Conservation (phyloP, 92 coral and sea anemone genomes). For the Phymanthus crucifer region DNA sequence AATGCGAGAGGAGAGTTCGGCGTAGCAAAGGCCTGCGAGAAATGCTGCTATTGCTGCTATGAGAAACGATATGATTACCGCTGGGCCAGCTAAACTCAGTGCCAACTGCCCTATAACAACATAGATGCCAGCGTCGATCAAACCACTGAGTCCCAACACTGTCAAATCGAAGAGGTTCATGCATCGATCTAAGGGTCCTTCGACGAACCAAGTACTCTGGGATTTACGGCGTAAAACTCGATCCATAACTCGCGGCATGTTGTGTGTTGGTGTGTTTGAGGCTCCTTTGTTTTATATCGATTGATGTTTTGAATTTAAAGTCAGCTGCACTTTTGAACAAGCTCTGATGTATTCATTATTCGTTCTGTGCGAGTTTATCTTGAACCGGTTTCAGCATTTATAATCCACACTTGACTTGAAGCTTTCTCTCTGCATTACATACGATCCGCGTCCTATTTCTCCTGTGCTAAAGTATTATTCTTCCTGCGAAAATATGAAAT, state of each 20-base stretch:
- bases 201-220: slow-evolving; percentile 44
- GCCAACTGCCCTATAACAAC: slow-evolving; percentile 80
- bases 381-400: not conserved
- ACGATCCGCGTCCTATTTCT: not conserved
- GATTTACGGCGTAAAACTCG: slow-evolving; percentile 62
- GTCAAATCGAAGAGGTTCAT: slow-evolving; percentile 69
- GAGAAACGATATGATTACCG: slow-evolving; percentile 74
- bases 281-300: not conserved
- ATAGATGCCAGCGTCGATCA: slow-evolving; percentile 75
- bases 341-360: no score
- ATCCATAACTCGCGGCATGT: slow-evolving; percentile 19
- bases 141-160: slow-evolving; percentile 66
- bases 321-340: not conserved
- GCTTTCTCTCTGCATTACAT: not conserved
- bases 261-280: not conserved
- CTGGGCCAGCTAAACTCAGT: slow-evolving; percentile 71
- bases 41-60: slow-evolving; percentile 81
- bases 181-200: slow-evolving; percentile 64
- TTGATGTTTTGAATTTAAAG: not conserved
- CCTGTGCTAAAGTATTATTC: no score
- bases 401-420: not conserved
- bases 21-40: slow-evolving; percentile 80
- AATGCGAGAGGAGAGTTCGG: slow-evolving; percentile 81
- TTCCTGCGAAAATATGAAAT: no score
- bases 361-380: no score